Base-by-base conservation (phyloP, 2,888 invertebrate species). In the Pristionchus japonicus region DNA sequence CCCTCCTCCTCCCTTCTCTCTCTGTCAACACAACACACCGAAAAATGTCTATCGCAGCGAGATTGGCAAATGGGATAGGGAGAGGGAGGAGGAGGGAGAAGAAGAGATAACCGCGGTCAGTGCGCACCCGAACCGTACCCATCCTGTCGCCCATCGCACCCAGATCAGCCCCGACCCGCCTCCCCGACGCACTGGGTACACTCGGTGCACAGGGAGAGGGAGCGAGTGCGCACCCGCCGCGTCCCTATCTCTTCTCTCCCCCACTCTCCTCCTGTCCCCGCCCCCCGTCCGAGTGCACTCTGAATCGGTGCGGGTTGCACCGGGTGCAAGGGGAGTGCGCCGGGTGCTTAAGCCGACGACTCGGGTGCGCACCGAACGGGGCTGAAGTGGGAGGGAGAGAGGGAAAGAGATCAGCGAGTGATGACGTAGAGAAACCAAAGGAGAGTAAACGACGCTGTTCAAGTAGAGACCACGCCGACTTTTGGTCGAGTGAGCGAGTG, bases 21-120 rank as follows among this genome's bases (percentile, higher is more conserved):
- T 31, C 27, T 67, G 4, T 15, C 27, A 67, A 67, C 20, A 61
- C n/a, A 20, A 27, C 13, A 27, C 27, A 34, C 4, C 11, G 64
- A 67, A 17, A 67, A 17, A 17, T 67, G 34, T 13, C 11, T 7
- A 15, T 31, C n/a, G n/a, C n/a, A n/a, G n/a, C n/a, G n/a, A n/a
- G n/a, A n/a, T 34, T 31, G 27, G 61, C 61, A 61, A 13, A 67
- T 27, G 64, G 15, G 31, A 31, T n/a, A 64, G 27, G 6, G n/a
- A 70, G 37, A 34, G 70, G 4, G 17, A 70, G 70, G 34, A 34
- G 67, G 67, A 20, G 20, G n/a, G 6, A 97, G 7, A 17, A 97
- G 15, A 20, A 11, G 27, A 64, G 64, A 64, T 64, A 64, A 64
- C n/a, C 7, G 61, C 11, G 64, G 31, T 31, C 70, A n/a, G 70